Percentiles rank a stretch among this genome's conserved stretches.
These are phyloP conservation scores for Emydoidea blandingii DNA, from an alignment of 2,797 vertebrate genomes.

Conservation along the genomic window DNA sequence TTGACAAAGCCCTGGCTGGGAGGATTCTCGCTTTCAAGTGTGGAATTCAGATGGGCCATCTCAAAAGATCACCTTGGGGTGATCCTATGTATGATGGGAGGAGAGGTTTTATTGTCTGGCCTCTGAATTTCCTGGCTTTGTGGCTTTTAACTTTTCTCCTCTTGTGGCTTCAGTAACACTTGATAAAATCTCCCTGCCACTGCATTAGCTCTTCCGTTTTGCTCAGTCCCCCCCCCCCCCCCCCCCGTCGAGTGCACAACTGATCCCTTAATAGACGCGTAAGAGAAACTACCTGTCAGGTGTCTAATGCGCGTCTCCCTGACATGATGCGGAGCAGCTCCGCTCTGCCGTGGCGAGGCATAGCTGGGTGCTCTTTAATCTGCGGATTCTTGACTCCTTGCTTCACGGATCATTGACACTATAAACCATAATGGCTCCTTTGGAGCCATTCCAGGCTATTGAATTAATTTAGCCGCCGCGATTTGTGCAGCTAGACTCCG, in stretches of 20 bases:
- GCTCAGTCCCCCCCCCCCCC: neutral
- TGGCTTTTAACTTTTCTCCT: neutral
- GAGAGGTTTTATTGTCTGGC: neutral
- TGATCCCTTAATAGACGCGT: neutral
- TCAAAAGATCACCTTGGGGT: too few relatives aligned
- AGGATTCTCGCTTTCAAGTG: neutral
- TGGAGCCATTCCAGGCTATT: neutral
- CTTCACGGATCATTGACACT: neutral
- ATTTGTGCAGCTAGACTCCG: neutral
- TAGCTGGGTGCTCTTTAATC: accelerated
- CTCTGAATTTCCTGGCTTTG: neutral
- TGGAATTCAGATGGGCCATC: neutral
- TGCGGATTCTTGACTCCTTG: neutral
- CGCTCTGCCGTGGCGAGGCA: neutral
- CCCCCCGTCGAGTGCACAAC: neutral
- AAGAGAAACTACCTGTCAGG: neutral
- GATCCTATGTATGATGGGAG: too few relatives aligned
- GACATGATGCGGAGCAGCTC: accelerated
- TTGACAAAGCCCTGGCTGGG: too few relatives aligned
- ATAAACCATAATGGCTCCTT: neutral
- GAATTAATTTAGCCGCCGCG: neutral
- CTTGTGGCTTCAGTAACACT: neutral
- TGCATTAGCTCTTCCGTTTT: neutral
- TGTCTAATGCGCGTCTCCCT: neutral
- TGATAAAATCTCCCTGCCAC: neutral